Evolutionary conservation across 2,113 vertebrate genomes (phyloP).

Genomic region (Chloebia gouldiae): DNA sequence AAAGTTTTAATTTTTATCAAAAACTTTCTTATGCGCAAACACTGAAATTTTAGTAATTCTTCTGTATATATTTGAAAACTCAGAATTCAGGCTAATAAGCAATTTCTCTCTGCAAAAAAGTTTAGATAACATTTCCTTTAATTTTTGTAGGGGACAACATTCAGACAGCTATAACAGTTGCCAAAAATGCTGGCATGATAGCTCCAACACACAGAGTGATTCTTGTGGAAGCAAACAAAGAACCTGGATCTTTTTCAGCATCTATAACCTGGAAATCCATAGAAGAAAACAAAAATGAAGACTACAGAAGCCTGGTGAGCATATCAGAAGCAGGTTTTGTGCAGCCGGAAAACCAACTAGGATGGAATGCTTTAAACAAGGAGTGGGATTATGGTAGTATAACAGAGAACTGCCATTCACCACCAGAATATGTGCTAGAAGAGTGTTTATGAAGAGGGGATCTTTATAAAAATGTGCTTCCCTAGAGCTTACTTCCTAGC

Average conservation of each 20-base stretch:
- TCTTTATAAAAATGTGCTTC: background rate
- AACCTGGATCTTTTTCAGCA: conserved; percentile 52
- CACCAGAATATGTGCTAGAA: background rate
- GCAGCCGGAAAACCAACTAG: background rate
- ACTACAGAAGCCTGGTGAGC: conserved; percentile 36
- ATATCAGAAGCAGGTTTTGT: background rate
- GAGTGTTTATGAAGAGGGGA: background rate
- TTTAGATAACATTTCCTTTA: background rate
- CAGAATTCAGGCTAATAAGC: background rate
- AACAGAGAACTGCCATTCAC: background rate
- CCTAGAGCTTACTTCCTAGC: background rate
- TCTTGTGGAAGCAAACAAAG: conserved; percentile 71
- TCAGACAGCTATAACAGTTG: conserved; percentile 81
- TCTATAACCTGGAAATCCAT: conserved; percentile 73
- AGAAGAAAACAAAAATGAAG: conserved; percentile 44
- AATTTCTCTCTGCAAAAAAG: background rate
- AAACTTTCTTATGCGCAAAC: background rate
- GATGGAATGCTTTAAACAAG: background rate
- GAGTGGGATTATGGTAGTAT: background rate
- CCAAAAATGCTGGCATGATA: conserved; percentile 78
- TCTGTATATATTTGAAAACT: background rate
- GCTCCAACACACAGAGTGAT: conserved; percentile 64
- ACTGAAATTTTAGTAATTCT: background rate
- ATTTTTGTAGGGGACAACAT: conserved; percentile 78
- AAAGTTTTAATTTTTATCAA: background rate